Conservation (phyloP, 2,113 vertebrate species). For the Trinectes maculatus region DNA sequence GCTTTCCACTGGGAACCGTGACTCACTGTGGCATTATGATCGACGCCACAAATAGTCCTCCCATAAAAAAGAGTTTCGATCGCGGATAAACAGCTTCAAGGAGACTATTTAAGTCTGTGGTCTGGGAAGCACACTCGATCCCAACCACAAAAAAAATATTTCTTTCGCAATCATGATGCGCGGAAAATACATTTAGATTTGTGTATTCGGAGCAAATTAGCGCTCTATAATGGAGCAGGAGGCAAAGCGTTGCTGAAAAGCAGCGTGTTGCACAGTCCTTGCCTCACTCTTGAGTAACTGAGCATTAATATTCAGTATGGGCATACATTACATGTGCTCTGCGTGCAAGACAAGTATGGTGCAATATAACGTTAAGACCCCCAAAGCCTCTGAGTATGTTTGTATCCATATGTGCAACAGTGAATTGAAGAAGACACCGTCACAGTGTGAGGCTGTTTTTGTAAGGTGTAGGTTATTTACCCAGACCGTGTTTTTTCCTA, state of each 20-base stretch:
- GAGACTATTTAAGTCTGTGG: slow-evolving; percentile 5
- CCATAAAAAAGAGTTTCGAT: slow-evolving; percentile 17
- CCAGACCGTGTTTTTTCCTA: slow-evolving; percentile 3
- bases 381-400: slow-evolving; percentile 44
- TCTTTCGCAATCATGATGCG: slow-evolving; percentile 20
- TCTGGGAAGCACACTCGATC: neutral
- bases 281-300: slow-evolving; percentile 54
- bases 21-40: slow-evolving; percentile 57
- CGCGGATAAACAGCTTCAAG: slow-evolving; percentile 20
- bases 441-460: slow-evolving; percentile 24
- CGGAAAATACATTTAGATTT: slow-evolving; percentile 29
- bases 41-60: slow-evolving; percentile 18
- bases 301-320: slow-evolving; percentile 73
- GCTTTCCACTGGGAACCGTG: slow-evolving; percentile 50
- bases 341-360: slow-evolving; percentile 51
- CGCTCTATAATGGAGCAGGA: slow-evolving; percentile 43
- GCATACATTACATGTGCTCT: slow-evolving; percentile 61
- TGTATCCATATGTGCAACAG: slow-evolving; percentile 33
- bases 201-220: slow-evolving; percentile 49
- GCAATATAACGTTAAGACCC: slow-evolving; percentile 48
- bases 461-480: slow-evolving; percentile 48
- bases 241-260: slow-evolving; percentile 51
- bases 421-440: slow-evolving; percentile 1
- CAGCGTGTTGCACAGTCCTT: slow-evolving; percentile 56
- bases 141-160: slow-evolving; percentile 8